Base-by-base conservation (phyloP, 2,888 invertebrate species). In the Pollenia angustigena region DNA sequence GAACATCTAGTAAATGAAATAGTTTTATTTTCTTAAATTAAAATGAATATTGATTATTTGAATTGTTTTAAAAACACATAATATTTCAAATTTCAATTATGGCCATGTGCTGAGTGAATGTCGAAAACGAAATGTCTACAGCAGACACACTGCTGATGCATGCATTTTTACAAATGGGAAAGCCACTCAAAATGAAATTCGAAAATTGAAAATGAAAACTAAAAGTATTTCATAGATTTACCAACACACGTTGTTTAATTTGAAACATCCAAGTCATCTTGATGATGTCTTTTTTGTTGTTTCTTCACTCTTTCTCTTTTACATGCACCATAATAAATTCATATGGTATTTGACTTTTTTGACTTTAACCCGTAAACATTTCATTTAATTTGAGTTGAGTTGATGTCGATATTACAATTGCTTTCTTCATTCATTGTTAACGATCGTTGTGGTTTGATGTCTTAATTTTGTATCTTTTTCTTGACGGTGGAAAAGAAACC, bases 11-110 rank as follows among this genome's bases (percentile, higher is more conserved):
- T 11, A 60, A 54, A 46, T 64, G 52, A 44, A 72, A 64, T 54
- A n/a, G 8, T 40, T 71, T 62, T 16, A 14, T 62, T 16, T 66
- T 58, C 8, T 9, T n/a, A 42, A 42, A 9, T 44, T 8, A 32
- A 42, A 6, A 40, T 62, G 16, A 44, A 56, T 90, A 54, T 42
- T 42, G 62, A 80, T 80, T 83, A 79, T 89, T 90, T 90, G 89
- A 91, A 91, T 91, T 90, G 90, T 89, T 89, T 90, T 88, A 87
- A 90, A 90, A 90, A 88, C 92, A 92, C 92, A 92, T 91, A 91
- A 92, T 91, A 91, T 92, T 91, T 92, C 90, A 91, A 90, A 91
- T 90, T 91, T 92, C 91, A 92, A 91, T 92, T 91, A 92, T 90
- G 90, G 89, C 90, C 92, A 91, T 92, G 91, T 91, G 91, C 91